Evolutionary conservation across 2,113 vertebrate genomes (phyloP), one percentile per base, ranked within the genome.

Genomic region (Leptobrachium leishanense): DNA sequence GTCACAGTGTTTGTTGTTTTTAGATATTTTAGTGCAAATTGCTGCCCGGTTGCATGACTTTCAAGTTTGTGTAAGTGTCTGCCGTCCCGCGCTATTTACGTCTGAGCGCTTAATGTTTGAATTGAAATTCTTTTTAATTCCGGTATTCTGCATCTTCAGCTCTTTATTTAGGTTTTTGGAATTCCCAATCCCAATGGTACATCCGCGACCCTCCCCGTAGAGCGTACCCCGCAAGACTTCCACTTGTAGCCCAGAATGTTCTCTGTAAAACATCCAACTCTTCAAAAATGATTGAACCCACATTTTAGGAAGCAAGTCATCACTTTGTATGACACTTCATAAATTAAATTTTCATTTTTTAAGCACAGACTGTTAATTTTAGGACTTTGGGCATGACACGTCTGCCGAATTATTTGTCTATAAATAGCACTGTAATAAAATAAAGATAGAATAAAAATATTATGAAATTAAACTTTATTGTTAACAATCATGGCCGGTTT

Each of bases 1-100:
- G 85, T 86, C 90, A 84, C 81, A 89, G 13, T 85, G 87, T 91
- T 86, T 89, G 85, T 86, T 89, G 81, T 86, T 89, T 82, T 75
- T 84, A 83, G 83, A 83, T 88, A 85, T 89, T 90, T 85, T 86
- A 88, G 83, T 82, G 84, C 82, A 84, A 84, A 86, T 90, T 88
- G 83, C 82, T 81, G 85, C 86, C 73, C 81, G 70, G 0, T 12
- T 83, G 86, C 67, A 86, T 86, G 90, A 85, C 86, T 90, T 81
- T 9, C 72, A 87, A 20, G 82, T 77, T 85, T 85, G 85, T 85
- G 84, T 81, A 85, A 64, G 77, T 79, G 76, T 87, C 87, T 91
- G 85, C 82, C 81, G 86, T 63, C 77, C 68, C 59, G 57, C 55
- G 85, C 85, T 89, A 79, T 85, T 89, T 87, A 66, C 50, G 72